Base-by-base conservation (phyloP, 1,140 invertebrate species). In the Orchestia grillus region DNA sequence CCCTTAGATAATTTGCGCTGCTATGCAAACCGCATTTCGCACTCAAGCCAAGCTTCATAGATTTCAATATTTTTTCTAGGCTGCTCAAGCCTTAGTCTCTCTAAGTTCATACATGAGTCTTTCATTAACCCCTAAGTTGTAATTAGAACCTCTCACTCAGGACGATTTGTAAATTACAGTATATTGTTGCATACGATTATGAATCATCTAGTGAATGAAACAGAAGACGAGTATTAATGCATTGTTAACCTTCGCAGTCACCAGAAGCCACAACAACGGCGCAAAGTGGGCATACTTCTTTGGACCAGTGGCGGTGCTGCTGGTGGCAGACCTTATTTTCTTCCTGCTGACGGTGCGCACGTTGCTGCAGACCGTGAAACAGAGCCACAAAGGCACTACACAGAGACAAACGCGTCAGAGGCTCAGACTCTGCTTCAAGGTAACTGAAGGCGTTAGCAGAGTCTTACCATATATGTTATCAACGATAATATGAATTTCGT, bases 221-320 rank as follows among this genome's bases (percentile, higher is more conserved):
- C 19, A n/a, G 28, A 1, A 77, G 62, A 77, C 11, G 11, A 3
- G 28, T 36, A 15, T 28, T 77, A 28, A 77, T 77, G 11, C 62
- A 23, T 23, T 1, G 62, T 77, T 77, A 3, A 77, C 16, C 40
- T 28, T n/a, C 28, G 44, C 96, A 96, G 96, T 96, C 87, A 92
- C 96, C 0, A 95, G 96, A 53, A 96, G 95, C 41, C 95, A 96
- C 96, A 96, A 96, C 94, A 96, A 96, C 92, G 96, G 94, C 36
- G 96, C 96, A 0, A 97, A 97, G 95, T 97, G 96, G 96, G 97
- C 96, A 11, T 97, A 97, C 53, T 96, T 97, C 91, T 96, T 96
- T 41, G 97, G 97, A 0, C 97, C 97, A 0, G 96, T 97, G 91
- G 96, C 97, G 23, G 96, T 96, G 43, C 95, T 97, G 90, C 96